phyloP scores from a whole-genome alignment of 2,797 vertebrate genomes.

The Oreortyx pictus region DNA sequence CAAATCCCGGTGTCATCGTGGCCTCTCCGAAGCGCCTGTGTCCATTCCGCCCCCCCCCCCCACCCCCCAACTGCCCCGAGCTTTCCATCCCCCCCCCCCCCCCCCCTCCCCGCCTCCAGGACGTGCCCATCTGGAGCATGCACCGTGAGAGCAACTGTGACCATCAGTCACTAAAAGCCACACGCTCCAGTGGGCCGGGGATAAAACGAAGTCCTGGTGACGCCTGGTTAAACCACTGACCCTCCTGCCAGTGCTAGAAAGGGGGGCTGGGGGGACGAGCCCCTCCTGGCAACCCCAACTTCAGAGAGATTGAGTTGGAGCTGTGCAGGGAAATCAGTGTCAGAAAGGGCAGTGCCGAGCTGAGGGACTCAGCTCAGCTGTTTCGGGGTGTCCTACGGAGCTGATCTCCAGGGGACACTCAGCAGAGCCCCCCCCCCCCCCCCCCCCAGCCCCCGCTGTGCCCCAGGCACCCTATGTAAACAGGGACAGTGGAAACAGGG shows the following conservation, averaged over 20 bases:
- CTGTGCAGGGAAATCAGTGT: neutral
- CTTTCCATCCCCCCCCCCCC: neutral
- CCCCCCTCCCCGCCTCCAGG: slow-evolving; percentile 30
- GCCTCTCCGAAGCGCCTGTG: slow-evolving; percentile 26
- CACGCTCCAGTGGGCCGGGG: slow-evolving; percentile 58
- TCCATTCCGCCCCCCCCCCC: no score
- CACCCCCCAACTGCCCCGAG: no score
- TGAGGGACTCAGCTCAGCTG: neutral
- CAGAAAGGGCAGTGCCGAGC: neutral
- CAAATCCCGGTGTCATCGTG: slow-evolving; percentile 61
- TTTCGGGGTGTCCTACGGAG: neutral
- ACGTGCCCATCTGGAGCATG: slow-evolving; percentile 62
- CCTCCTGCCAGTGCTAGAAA: slow-evolving; percentile 13
- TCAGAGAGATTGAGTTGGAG: neutral
- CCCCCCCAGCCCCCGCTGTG: no score
- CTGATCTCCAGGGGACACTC: no score
- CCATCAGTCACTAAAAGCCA: slow-evolving; percentile 54
- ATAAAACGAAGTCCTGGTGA: slow-evolving; percentile 63
- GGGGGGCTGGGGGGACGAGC: neutral
- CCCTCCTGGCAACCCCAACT: neutral
- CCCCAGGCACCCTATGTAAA: neutral
- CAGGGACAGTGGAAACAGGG: neutral
- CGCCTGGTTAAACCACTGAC: slow-evolving; percentile 65
- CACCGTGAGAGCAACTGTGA: slow-evolving; percentile 58
- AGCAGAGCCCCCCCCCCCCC: neutral